These are phyloP conservation scores for Chionis minor DNA, from an alignment of 2,113 vertebrate genomes.

Conservation along the genomic window DNA sequence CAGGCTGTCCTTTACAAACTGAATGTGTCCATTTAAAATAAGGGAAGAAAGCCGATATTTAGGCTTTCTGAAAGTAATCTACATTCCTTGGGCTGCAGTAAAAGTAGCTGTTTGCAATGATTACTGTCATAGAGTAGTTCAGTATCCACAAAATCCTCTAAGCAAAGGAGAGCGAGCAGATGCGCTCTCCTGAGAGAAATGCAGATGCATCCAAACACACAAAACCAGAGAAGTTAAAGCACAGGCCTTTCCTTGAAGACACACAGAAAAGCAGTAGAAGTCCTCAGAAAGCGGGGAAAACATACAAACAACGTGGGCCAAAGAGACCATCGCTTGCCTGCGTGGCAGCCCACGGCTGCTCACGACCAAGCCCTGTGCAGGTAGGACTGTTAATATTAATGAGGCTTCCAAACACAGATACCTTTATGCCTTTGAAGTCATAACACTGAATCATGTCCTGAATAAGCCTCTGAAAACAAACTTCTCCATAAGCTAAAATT, in stretches of 20 bases:
- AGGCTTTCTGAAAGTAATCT: not conserved
- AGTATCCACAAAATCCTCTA: not conserved
- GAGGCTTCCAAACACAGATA: not conserved
- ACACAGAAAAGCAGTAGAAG: not conserved
- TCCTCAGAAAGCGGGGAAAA: not conserved
- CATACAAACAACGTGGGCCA: accelerated
- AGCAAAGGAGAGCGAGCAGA: not conserved
- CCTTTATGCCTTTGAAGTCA: not conserved
- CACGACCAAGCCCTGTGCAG: not conserved
- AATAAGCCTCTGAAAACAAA: not conserved
- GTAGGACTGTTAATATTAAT: not conserved
- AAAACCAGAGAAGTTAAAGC: not conserved
- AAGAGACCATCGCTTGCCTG: not conserved
- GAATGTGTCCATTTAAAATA: not conserved
- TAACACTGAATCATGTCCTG: accelerated
- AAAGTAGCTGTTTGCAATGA: not conserved
- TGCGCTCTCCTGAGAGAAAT: not conserved
- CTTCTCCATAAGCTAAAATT: not conserved
- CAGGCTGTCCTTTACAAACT: not conserved
- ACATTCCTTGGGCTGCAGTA: not conserved
- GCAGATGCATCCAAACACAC: not conserved
- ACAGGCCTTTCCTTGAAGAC: not conserved
- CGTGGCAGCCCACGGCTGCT: not conserved
- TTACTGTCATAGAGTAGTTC: not conserved
- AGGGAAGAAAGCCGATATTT: not conserved